These are phyloP conservation scores for Chrosomus eos DNA, from an alignment of 2,797 vertebrate species.

Conservation along the genomic window DNA sequence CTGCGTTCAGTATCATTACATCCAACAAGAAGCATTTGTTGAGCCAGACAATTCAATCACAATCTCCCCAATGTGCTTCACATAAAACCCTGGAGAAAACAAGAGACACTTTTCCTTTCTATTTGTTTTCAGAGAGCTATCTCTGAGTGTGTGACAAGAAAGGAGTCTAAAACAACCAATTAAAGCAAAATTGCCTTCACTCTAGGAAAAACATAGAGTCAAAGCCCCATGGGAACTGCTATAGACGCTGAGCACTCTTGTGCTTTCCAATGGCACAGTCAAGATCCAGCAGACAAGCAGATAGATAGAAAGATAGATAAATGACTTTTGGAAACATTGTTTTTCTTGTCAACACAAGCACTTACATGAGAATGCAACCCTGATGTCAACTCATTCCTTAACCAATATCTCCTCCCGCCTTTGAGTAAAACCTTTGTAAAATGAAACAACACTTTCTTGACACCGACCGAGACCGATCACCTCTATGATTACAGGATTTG, in stretches of 20 bases:
- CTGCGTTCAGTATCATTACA: not conserved
- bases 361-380: conserved; percentile 71
- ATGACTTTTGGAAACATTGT: conserved; percentile 75
- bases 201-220: conserved; percentile 63
- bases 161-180: conserved; percentile 69
- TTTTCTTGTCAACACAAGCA: conserved; percentile 78
- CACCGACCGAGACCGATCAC: conserved; percentile 64
- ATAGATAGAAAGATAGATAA: conserved; percentile 71
- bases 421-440: conserved; percentile 70
- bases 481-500: conserved; percentile 66
- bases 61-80: conserved; percentile 47
- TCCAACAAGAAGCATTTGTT: not conserved
- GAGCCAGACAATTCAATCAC: conserved; percentile 39
- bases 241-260: conserved; percentile 68
- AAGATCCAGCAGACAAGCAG: conserved; percentile 66
- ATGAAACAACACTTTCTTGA: conserved; percentile 66
- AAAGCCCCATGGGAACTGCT: conserved; percentile 70
- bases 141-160: conserved; percentile 55
- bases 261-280: conserved; percentile 70
- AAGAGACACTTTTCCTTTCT: conserved; percentile 53
- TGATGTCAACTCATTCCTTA: conserved; percentile 72
- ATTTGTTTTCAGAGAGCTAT: conserved; percentile 48
- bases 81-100: conserved; percentile 41
- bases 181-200: conserved; percentile 63
- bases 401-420: conserved; percentile 67